A percentile compares a stretch with the other conserved stretches of the same genome.
These are phyloP conservation scores for Neodiprion pinetum DNA, from an alignment of 1,140 invertebrate genomes.

Conservation along the genomic window DNA sequence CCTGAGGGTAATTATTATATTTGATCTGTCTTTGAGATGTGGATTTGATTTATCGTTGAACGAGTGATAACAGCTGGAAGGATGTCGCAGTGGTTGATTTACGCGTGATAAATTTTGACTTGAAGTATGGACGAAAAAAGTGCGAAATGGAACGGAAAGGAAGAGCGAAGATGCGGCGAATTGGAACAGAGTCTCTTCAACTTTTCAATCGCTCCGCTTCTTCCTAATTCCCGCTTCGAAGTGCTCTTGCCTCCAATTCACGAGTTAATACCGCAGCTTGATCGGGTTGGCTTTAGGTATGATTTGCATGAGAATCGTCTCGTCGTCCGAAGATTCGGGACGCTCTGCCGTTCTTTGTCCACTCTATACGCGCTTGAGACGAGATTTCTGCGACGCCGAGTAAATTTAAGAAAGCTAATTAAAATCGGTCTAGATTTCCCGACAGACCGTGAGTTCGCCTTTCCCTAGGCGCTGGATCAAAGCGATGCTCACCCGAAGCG, in stretches of 20 bases:
- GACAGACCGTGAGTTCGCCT: slow-evolving; percentile 49
- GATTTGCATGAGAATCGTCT: slow-evolving; percentile 56
- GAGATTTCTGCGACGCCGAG: slow-evolving; percentile 24
- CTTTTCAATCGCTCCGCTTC: not conserved
- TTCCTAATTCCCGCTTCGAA: not conserved
- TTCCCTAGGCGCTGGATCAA: slow-evolving; percentile 58
- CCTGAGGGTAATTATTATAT: not conserved
- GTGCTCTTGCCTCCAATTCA: slow-evolving; percentile 21
- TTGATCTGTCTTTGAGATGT: too few species aligned
- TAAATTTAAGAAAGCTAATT: slow-evolving; percentile 57
- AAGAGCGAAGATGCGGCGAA: too few species aligned
- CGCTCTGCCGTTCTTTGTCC: slow-evolving; percentile 38
- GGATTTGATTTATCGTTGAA: too few species aligned
- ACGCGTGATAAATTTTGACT: too few species aligned
- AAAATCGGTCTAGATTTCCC: slow-evolving; percentile 59
- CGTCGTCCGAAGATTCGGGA: slow-evolving; percentile 14
- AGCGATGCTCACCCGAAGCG: slow-evolving; percentile 47
- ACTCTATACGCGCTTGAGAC: slow-evolving; percentile 31
- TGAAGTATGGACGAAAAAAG: not conserved
- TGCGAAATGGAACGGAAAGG: not conserved
- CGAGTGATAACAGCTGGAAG: too few species aligned
- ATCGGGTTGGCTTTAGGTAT: slow-evolving; percentile 40
- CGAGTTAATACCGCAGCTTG: slow-evolving; percentile 48
- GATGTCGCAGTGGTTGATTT: too few species aligned
- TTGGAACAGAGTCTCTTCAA: not conserved